Base-by-base conservation (phyloP, 2,888 invertebrate species). In the Mamestra brassicae region DNA sequence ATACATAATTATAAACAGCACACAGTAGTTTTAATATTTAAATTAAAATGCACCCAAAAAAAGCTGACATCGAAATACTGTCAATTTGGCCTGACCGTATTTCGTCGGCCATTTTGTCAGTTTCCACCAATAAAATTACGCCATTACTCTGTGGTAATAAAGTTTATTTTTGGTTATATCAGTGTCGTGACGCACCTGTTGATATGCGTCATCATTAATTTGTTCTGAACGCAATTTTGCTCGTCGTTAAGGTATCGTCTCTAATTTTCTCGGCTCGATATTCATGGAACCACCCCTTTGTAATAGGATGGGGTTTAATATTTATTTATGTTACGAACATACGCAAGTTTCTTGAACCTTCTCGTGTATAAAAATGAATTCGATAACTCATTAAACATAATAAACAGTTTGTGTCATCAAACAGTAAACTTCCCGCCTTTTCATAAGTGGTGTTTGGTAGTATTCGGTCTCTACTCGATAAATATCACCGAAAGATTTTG, bases 151-250 rank as follows among this genome's bases (percentile, higher is more conserved):
- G 3, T 15, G 0, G 11, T 5, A 0, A 36, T 65, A 76, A 47
- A 67, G 75, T 74, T n/a, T 45, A 66, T 72, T 70, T 82, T 85
- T 26, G 52, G 26, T 54, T 73, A 61, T 45, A 4, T 62, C 17
- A 11, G 17, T 52, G 80, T 42, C n/a, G 60, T 2, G 0, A 8
- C 47, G 71, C 81, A 86, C 86, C 75, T 81, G 88, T 80, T 83
- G 72, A 82, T 64, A 67, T 74, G 81, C 66, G 79, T 78, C 81
- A 75, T 78, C 83, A 71, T 86, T 86, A 86, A 87, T 84, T 80
- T 76, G 67, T 74, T 63, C 54, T 36, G 67, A 75, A 63, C 73
- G 79, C 72, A 83, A 87, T 85, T 84, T 78, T n/a, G 74, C 36
- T 47, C 57, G 61, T 85, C 70, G 68, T 74, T 82, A 71, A 4